Base-by-base conservation (phyloP, 2,113 vertebrate genomes). In the Jaculus jaculus region DNA sequence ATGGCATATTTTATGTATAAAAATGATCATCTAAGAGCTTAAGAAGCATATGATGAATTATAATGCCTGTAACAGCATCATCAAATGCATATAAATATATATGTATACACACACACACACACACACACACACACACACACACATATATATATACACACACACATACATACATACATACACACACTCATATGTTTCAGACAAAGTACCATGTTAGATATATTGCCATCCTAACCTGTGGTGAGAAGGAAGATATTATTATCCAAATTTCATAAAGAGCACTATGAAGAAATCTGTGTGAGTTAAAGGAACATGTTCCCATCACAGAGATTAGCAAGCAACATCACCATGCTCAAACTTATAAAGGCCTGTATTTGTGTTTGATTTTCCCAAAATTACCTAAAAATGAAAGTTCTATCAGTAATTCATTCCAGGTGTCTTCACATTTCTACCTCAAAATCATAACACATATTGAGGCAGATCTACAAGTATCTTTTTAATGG, bases 361-460 rank as follows among this genome's bases (percentile, higher is more conserved):
- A 68, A 2, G 5, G 39, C 20, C 26, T 89, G 51, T 26, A 18
- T 79, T 88, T 9, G 0, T 88, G 24, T 72, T 32, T 77, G 74
- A 39, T 81, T 90, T 93, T 94, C 51, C 4, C 26, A 39, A 92
- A 90, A 47, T 88, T 39, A 78, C 32, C 47, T 63, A 34, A 95
- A 95, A 47, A 82, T 71, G 61, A 39, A 7, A 34, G 83, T 74
- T 92, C 92, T 91, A 89, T 79, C 18, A 71, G 68, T 89, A 75
- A 80, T 89, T 71, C 60, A 39, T 71, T 91, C 93, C 65, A 79
- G 65, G 61, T 74, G 61, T 75, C 63, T 83, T 96, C 80, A 51
- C 37, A 91, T 65, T 94, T 91, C 74, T 95, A 37, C 75, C 42
- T 91, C 75, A 80, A 17, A 89, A 71, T 75, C 81, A 91, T 71